Evolutionary conservation across 1,140 invertebrate genomes (phyloP).

Genomic region (Drosophila oshimai): DNA sequence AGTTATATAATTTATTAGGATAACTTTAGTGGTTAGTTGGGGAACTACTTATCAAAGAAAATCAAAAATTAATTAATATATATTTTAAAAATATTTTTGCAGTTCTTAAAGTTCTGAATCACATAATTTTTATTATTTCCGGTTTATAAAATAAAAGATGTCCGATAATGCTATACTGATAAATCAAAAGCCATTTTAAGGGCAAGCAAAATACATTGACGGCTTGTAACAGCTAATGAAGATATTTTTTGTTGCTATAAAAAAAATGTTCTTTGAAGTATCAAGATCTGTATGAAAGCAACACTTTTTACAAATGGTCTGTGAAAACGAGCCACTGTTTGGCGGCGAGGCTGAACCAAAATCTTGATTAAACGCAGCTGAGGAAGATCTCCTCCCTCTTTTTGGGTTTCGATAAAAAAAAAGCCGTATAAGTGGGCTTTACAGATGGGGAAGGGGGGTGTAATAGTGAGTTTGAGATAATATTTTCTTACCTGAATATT

Average conservation of each 20-base stretch:
- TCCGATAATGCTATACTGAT: no score
- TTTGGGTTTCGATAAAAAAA: neutral
- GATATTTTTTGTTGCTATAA: neutral
- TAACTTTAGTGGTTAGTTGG: no score
- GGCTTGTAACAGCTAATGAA: neutral
- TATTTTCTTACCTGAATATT: constrained; percentile 28
- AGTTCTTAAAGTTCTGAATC: no score
- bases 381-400: constrained; percentile 8
- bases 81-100: no score
- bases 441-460: neutral
- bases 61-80: no score
- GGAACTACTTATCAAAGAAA: no score
- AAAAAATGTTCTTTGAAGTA: neutral
- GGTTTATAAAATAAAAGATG: neutral
- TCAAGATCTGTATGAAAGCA: constrained; percentile 5
- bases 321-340: constrained; percentile 31
- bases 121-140: no score
- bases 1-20: no score
- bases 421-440: neutral
- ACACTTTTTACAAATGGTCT: constrained; percentile 9
- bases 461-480: neutral
- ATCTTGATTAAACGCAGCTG: constrained; percentile 42
- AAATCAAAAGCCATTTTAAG: neutral
- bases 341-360: constrained; percentile 15
- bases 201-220: neutral